Conservation (phyloP, 1,140 invertebrate genomes). For the Protaetia brevitarsis region DNA sequence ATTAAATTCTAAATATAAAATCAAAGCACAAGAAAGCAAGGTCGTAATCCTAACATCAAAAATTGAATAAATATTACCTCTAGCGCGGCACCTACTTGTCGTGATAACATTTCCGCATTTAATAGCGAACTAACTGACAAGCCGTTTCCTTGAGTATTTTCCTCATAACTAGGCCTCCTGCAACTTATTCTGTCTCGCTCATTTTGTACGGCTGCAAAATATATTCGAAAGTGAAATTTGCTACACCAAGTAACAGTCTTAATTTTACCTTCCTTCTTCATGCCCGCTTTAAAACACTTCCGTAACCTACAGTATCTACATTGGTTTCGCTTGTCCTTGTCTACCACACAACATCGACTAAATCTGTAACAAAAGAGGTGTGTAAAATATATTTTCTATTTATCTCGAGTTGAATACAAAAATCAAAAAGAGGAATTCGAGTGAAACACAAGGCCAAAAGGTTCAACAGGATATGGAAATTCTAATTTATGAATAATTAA, state of each 20-base stretch:
- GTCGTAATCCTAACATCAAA: not conserved
- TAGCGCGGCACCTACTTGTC: conserved; percentile 76
- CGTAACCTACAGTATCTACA: conserved; percentile 93
- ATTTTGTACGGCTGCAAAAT: conserved; percentile 89
- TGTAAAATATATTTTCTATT: too few relatives aligned
- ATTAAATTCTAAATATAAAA: not conserved
- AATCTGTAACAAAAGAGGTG: conserved; percentile 65
- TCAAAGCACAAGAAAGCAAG: not conserved
- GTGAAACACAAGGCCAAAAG: too few relatives aligned
- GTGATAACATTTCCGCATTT: conserved; percentile 90
- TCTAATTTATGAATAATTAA: too few relatives aligned
- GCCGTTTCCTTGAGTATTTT: conserved; percentile 73
- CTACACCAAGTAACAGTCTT: conserved; percentile 26
- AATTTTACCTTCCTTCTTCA: conserved; percentile 92
- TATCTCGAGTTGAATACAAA: too few relatives aligned
- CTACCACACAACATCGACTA: conserved; percentile 89
- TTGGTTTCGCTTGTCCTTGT: conserved; percentile 97
- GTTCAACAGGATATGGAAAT: too few relatives aligned
- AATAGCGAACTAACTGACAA: conserved; percentile 83
- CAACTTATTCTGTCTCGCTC: conserved; percentile 96
- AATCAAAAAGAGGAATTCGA: too few relatives aligned
- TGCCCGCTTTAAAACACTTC: conserved; percentile 96
- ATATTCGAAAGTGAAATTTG: not conserved
- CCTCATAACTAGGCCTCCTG: conserved; percentile 87
- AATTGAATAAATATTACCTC: conserved; percentile 49